These are phyloP conservation scores for Peromyscus eremicus DNA, from an alignment of 2,797 vertebrate species.

Conservation along the genomic window DNA sequence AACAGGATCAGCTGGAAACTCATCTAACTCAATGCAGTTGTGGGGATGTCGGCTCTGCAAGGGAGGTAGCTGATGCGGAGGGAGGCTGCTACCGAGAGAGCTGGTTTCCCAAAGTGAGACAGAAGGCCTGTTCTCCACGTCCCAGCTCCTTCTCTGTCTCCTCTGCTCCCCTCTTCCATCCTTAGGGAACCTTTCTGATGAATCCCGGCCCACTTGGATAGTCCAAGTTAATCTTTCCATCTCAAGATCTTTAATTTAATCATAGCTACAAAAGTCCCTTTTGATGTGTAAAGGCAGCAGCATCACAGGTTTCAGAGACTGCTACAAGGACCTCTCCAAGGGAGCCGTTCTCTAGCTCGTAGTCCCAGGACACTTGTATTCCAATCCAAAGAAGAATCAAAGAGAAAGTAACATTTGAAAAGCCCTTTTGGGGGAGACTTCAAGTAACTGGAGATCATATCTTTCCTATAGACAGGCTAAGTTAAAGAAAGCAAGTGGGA, in stretches of 20 bases:
- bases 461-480: not conserved
- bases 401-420: not conserved
- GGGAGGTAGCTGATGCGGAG: not conserved
- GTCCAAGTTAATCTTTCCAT: not conserved
- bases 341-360: not conserved
- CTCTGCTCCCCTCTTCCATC: not conserved
- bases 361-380: not conserved
- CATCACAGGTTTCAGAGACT: not conserved
- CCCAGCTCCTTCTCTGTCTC: not conserved
- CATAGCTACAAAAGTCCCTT: not conserved
- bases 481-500: conserved; percentile 32
- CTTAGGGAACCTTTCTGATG: not conserved
- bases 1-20: not conserved
- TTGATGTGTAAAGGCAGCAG: not conserved
- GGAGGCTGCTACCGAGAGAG: not conserved
- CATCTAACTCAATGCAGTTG: not conserved
- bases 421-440: not conserved
- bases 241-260: conserved; percentile 33
- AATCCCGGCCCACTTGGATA: not conserved
- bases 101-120: not conserved
- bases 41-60: not conserved
- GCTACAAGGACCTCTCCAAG: not conserved
- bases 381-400: conserved; percentile 31
- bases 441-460: not conserved
- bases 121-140: not conserved